Evolutionary conservation across 23 tunicate genomes (phyloP).

Genomic region (Corella eumyota): DNA sequence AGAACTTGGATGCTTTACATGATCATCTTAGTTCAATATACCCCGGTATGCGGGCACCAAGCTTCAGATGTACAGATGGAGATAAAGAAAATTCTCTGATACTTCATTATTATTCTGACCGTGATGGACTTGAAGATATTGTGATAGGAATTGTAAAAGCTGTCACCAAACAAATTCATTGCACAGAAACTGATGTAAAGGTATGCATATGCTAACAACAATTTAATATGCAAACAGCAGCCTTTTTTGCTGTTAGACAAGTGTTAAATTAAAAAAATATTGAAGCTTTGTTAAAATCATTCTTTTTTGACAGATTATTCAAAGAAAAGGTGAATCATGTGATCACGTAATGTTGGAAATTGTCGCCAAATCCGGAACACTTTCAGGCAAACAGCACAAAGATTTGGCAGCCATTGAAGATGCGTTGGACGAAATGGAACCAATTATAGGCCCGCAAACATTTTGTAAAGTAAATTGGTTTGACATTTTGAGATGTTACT

Average conservation of each 20-base stretch:
- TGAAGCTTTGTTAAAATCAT: no score
- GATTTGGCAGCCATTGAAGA: slow-evolving; percentile 64
- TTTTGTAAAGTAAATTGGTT: slow-evolving; percentile 51
- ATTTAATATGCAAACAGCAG: not conserved
- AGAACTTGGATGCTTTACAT: slow-evolving; percentile 93
- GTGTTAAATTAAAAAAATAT: no score
- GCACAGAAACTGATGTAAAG: slow-evolving; percentile 77
- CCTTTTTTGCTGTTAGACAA: not conserved
- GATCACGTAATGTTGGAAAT: slow-evolving; percentile 88
- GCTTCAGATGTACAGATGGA: slow-evolving; percentile 81
- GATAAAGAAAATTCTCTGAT: slow-evolving; percentile 49
- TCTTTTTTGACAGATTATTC: slow-evolving; percentile 34
- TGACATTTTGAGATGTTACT: not conserved
- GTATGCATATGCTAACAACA: slow-evolving; percentile 6
- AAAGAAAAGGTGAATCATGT: slow-evolving; percentile 57
- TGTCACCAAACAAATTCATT: slow-evolving; percentile 70
- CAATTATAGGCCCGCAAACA: slow-evolving; percentile 36
- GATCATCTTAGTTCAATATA: slow-evolving; percentile 88
- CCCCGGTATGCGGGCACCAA: slow-evolving; percentile 97
- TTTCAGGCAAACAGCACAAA: slow-evolving; percentile 29
- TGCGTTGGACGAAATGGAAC: slow-evolving; percentile 26
- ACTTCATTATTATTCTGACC: slow-evolving; percentile 86
- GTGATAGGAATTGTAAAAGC: slow-evolving; percentile 86
- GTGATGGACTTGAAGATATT: slow-evolving; percentile 84
- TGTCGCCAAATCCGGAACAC: slow-evolving; percentile 45